Evolutionary conservation across 2,888 invertebrate genomes (phyloP).

Genomic region (Lathronympha strigana): DNA sequence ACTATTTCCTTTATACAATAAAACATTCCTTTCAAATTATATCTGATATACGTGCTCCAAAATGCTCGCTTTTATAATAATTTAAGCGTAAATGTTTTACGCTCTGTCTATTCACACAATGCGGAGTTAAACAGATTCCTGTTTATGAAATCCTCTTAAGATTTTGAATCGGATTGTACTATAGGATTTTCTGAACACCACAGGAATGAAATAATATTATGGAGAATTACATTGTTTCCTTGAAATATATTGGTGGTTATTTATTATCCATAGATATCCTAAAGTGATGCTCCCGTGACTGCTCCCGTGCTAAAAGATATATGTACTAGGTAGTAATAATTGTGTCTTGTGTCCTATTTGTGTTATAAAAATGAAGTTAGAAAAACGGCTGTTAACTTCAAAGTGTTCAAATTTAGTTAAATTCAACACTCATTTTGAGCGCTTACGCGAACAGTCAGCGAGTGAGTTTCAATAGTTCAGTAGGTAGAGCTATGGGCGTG

Average conservation of each 20-base stretch:
- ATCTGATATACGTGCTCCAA: neutral
- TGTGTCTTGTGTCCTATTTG: too few relatives aligned
- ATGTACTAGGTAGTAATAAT: too few relatives aligned
- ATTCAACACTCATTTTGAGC: too few relatives aligned
- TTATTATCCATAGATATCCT: too few relatives aligned
- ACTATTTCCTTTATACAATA: neutral
- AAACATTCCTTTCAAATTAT: conserved; percentile 1
- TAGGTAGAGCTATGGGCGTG: too few relatives aligned
- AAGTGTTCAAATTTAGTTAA: too few relatives aligned
- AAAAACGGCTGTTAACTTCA: too few relatives aligned
- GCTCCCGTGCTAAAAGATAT: too few relatives aligned
- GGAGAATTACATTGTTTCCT: neutral
- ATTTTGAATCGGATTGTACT: conserved; percentile 11
- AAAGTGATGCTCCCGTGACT: too few relatives aligned
- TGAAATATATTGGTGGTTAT: neutral
- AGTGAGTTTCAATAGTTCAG: too few relatives aligned
- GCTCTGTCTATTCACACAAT: conserved; percentile 14
- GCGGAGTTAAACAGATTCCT: conserved; percentile 7
- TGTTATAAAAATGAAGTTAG: too few relatives aligned
- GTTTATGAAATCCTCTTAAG: conserved; percentile 11
- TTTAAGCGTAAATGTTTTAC: neutral
- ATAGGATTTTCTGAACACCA: neutral
- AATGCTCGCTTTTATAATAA: neutral
- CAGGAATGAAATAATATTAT: conserved; percentile 9
- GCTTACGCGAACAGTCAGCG: too few relatives aligned